A percentile compares a stretch with the other conserved stretches of the same genome.
phyloP scores from a whole-genome alignment of 1,140 invertebrate species.

The Tetragnatha versicolor region DNA sequence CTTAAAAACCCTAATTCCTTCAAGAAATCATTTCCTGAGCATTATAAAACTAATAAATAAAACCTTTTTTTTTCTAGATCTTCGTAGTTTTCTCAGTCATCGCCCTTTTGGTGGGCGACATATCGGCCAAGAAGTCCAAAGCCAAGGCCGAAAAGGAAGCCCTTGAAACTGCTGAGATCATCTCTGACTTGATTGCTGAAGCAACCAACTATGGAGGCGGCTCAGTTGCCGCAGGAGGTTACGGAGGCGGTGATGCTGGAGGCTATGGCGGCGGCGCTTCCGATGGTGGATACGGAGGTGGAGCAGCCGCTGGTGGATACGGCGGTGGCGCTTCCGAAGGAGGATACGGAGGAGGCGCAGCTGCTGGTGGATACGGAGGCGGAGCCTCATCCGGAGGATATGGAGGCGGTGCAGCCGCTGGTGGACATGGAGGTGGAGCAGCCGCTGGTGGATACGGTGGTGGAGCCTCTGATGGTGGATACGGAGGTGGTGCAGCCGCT shows the following conservation, averaged over 20 bases:
- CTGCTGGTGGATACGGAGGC: conserved; percentile 36
- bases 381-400: conserved; percentile 35
- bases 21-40: no score
- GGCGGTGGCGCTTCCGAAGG: conserved; percentile 24
- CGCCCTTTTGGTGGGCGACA: neutral
- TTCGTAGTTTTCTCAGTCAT: neutral
- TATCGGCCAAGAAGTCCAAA: conserved; percentile 32
- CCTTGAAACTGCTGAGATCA: conserved; percentile 25
- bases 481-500: conserved; percentile 35
- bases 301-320: conserved; percentile 52
- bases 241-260: conserved; percentile 32
- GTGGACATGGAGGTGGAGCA: conserved; percentile 46
- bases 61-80: conserved; percentile 27
- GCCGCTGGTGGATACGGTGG: conserved; percentile 42
- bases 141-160: conserved; percentile 24
- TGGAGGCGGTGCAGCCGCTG: conserved; percentile 35
- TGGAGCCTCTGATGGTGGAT: conserved; percentile 51
- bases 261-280: conserved; percentile 50
- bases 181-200: conserved; percentile 49
- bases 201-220: conserved; percentile 54
- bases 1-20: no score
- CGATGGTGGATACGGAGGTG: conserved; percentile 45
- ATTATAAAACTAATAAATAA: neutral
- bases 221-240: conserved; percentile 27
- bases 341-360: conserved; percentile 37